A percentile compares a stretch with the other conserved stretches of the same genome.
Evolutionary conservation across 2,888 invertebrate species (phyloP).

Genomic region (Liposcelis brunnea): DNA sequence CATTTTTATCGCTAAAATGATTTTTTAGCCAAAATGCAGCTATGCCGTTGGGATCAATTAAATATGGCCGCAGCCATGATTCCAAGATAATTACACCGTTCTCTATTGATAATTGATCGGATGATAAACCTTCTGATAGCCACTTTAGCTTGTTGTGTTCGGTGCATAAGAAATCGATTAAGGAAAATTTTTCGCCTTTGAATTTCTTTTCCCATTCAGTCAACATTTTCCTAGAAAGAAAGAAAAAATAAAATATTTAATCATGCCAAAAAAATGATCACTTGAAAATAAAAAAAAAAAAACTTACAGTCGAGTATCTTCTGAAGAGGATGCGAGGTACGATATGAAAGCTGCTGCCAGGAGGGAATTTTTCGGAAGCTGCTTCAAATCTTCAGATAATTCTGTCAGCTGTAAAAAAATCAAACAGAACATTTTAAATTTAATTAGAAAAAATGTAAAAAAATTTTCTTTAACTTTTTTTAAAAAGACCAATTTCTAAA

Average conservation of each 20-base stretch:
- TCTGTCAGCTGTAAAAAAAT: conserved; percentile 41
- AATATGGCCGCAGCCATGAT: conserved; percentile 37
- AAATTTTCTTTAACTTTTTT: conserved; percentile 34
- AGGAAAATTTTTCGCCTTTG: conserved; percentile 29
- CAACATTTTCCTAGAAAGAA: conserved; percentile 21
- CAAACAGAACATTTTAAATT: conserved; percentile 18
- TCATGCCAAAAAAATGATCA: conserved; percentile 1
- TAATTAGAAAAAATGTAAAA: neutral
- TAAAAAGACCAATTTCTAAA: no score
- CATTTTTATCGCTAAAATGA: conserved; percentile 43
- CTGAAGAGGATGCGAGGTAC: conserved; percentile 52
- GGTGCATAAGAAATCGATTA: conserved; percentile 38
- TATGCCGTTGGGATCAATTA: conserved; percentile 78
- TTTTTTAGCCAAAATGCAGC: conserved; percentile 66
- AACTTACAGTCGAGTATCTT: conserved; percentile 41
- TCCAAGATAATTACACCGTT: conserved; percentile 65
- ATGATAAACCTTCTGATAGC: conserved; percentile 70
- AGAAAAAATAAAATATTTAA: conserved; percentile 1
- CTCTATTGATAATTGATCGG: conserved; percentile 59
- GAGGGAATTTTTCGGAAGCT: conserved; percentile 45
- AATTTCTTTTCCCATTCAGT: conserved; percentile 23
- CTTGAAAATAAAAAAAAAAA: conserved; percentile 14
- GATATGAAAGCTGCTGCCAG: conserved; percentile 63
- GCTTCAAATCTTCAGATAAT: conserved; percentile 40
- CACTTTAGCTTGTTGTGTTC: conserved; percentile 69